A percentile compares a stretch with the other conserved stretches of the same genome.
phyloP scores from a whole-genome alignment of 2,113 vertebrate species.

The Rhinopomastus cyanomelas region DNA sequence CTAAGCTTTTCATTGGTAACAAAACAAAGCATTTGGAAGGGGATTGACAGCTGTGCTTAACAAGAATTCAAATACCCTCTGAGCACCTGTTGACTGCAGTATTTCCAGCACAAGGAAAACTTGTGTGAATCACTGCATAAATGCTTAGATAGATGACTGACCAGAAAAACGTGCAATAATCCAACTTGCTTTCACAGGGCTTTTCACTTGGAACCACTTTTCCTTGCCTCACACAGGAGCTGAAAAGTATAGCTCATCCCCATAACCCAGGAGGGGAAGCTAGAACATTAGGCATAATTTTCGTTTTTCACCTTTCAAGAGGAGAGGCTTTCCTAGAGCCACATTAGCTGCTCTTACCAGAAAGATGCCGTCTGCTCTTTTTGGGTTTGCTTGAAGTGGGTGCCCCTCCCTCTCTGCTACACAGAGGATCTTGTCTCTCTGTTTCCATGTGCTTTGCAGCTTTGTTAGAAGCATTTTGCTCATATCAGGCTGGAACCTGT shows the following conservation, averaged over 20 bases:
- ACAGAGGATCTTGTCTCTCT: neutral
- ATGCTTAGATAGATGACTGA: neutral
- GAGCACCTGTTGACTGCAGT: neutral
- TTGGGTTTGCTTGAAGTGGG: neutral
- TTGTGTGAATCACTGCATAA: neutral
- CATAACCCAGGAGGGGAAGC: neutral
- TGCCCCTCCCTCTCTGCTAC: neutral
- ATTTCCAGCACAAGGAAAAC: neutral
- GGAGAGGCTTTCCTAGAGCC: neutral
- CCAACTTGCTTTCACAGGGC: neutral
- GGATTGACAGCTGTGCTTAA: neutral
- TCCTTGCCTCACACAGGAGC: neutral
- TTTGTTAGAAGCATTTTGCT: constrained; percentile 48
- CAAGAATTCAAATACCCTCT: neutral
- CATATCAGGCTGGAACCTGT: constrained; percentile 60
- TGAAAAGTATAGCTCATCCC: neutral
- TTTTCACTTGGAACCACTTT: neutral
- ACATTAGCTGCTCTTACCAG: neutral
- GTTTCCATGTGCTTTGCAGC: neutral
- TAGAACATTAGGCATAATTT: neutral
- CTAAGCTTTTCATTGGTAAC: neutral
- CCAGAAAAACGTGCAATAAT: neutral
- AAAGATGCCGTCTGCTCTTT: neutral
- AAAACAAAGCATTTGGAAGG: neutral
- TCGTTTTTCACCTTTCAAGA: neutral